Conservation (phyloP, 2,113 vertebrate species). For the Hemiscyllium ocellatum region DNA sequence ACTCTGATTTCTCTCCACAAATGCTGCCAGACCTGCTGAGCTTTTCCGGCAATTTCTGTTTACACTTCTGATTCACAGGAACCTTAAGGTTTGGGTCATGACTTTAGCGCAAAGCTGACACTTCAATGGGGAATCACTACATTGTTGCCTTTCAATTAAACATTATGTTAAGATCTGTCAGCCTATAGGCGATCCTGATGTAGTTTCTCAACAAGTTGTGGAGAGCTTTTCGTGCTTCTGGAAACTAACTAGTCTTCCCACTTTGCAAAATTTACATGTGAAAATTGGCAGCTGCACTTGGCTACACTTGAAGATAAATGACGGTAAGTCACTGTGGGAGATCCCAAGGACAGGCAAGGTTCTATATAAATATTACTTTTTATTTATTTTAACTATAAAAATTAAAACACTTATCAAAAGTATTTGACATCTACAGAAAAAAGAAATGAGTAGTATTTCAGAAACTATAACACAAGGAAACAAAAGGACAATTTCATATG, state of each 20-base stretch:
- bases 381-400: not conserved
- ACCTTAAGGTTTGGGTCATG: not conserved
- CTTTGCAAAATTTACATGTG: not conserved
- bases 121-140: not conserved
- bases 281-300: not conserved
- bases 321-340: not conserved
- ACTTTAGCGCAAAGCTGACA: not conserved
- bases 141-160: not conserved
- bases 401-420: not conserved
- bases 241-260: not conserved
- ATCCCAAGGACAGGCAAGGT: not conserved
- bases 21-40: too few species aligned
- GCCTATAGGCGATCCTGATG: not conserved
- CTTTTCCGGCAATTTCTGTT: too few species aligned
- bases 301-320: not conserved
- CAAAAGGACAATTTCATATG: not conserved
- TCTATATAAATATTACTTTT: not conserved
- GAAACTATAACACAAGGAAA: not conserved
- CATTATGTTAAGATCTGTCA: not conserved
- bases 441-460: not conserved
- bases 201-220: not conserved
- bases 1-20: too few species aligned
- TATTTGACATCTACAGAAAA: not conserved
- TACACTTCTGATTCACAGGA: not conserved
- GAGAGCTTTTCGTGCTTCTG: too few species aligned